These are phyloP conservation scores for Poecilia latipinna DNA, from an alignment of 2,113 vertebrate species.

Conservation along the genomic window DNA sequence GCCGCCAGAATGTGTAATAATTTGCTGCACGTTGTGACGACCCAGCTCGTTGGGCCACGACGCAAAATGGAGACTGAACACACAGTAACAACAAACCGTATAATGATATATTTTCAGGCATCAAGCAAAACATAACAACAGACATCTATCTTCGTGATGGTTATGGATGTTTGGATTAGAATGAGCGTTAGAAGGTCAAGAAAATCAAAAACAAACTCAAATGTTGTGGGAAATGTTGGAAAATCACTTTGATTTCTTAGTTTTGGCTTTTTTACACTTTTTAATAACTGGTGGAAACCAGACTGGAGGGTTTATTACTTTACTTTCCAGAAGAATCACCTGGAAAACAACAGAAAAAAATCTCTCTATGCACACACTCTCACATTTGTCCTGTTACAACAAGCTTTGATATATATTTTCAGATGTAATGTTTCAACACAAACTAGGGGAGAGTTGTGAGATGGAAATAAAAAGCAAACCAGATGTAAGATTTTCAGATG, in stretches of 20 bases:
- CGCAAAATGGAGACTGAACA: slow-evolving; percentile 8
- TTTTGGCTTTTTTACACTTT: background rate
- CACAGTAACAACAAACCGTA: slow-evolving; percentile 1
- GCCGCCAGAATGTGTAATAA: slow-evolving; percentile 9
- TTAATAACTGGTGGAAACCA: background rate
- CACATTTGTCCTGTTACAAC: background rate
- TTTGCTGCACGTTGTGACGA: slow-evolving; percentile 2
- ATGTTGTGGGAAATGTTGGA: background rate
- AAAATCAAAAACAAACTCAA: background rate
- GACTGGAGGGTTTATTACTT: background rate
- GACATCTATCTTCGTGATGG: slow-evolving; percentile 8
- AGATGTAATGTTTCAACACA: background rate
- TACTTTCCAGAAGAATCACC: background rate
- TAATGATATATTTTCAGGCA: slow-evolving; percentile 7
- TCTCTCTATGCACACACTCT: background rate
- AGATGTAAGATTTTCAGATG: too few species aligned
- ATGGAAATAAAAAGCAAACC: too few species aligned
- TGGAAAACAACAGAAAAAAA: background rate
- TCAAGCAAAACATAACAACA: slow-evolving; percentile 7
- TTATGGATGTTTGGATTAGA: slow-evolving; percentile 11
- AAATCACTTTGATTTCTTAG: background rate
- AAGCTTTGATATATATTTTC: background rate
- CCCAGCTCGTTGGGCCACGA: slow-evolving; percentile 5
- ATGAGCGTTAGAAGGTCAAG: background rate
- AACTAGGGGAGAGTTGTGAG: background rate